phyloP scores from a whole-genome alignment of 2,797 vertebrate genomes.

The Chiloscyllium punctatum region DNA sequence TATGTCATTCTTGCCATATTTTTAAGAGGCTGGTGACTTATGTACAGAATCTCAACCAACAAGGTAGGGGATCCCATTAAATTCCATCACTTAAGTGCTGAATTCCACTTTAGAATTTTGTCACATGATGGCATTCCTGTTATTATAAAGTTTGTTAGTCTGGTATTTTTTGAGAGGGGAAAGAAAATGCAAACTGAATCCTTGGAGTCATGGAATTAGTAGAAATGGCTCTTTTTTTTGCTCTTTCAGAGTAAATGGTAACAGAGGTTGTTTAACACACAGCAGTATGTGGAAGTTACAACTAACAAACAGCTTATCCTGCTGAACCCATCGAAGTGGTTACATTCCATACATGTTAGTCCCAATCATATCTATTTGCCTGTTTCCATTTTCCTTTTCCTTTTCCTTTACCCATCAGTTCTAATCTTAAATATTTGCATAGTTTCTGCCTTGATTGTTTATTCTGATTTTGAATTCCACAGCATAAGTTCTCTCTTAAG shows the following conservation, averaged over 20 bases:
- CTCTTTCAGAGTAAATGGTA: background rate
- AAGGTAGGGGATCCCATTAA: background rate
- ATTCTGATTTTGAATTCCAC: background rate
- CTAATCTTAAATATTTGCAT: background rate
- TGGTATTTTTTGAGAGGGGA: background rate
- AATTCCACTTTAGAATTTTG: background rate
- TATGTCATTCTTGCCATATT: background rate
- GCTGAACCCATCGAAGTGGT: background rate
- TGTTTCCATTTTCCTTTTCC: background rate
- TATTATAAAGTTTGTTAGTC: background rate
- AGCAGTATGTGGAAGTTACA: background rate
- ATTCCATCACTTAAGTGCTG: background rate
- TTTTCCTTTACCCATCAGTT: background rate
- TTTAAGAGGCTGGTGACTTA: background rate
- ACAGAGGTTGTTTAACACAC: background rate
- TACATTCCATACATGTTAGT: background rate
- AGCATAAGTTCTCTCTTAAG: background rate
- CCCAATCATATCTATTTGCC: background rate
- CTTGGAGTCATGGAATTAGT: background rate
- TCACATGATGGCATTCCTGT: background rate
- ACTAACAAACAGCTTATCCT: background rate
- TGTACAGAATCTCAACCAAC: background rate
- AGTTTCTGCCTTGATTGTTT: background rate
- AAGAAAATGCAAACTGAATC: background rate
- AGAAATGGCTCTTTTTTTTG: background rate